Evolutionary conservation across 2,797 vertebrate species (phyloP), one percentile per base, ranked within the genome.

Genomic region (Helicolenus hilgendorfi): DNA sequence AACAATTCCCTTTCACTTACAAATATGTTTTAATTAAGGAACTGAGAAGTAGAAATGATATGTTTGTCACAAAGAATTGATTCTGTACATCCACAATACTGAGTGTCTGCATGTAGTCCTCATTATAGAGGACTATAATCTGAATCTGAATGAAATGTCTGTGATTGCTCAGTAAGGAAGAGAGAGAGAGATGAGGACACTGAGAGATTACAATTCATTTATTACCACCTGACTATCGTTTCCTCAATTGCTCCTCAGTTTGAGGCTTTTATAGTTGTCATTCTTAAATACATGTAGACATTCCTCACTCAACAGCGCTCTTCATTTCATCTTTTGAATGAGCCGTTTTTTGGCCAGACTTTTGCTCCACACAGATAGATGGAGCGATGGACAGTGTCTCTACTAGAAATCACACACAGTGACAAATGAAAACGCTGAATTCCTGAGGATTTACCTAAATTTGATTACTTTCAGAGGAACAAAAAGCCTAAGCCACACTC

Each of bases 111-210:
- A n/a, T 58, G 79, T 65, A 38, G 24, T 49, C 31, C 27, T 77
- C 62, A 59, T 82, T 70, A 72, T 26, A 71, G 69, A 45, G 41
- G 41, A 45, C 41, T 45, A 45, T 45, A 45, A 45, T 56, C 64
- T 36, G 72, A n/a, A 2, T 84, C 33, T 77, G 13, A 83, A 49
- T 83, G 22, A 88, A 77, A 64, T 72, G 74, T 81, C 60, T 75
- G 60, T 73, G 82, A 82, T 79, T 76, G 53, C 13, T 74, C 36
- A 14, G 53, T 67, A 58, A 49, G 53, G 11, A 20, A 29, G 62
- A 55, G 31, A 58, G 29, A 27, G 36, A 33, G n/a, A 65, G 64
- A 64, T 26, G 26, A 60, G n/a, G 76, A 53, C 56, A 35, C 18
- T 1, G 58, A 31, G 6, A 31, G 20, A 89, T 62, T 45, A 75